A percentile compares a stretch with the other conserved stretches of the same genome.
phyloP scores from a whole-genome alignment of 2,113 vertebrate species.

The Neopipo cinnamomea region DNA sequence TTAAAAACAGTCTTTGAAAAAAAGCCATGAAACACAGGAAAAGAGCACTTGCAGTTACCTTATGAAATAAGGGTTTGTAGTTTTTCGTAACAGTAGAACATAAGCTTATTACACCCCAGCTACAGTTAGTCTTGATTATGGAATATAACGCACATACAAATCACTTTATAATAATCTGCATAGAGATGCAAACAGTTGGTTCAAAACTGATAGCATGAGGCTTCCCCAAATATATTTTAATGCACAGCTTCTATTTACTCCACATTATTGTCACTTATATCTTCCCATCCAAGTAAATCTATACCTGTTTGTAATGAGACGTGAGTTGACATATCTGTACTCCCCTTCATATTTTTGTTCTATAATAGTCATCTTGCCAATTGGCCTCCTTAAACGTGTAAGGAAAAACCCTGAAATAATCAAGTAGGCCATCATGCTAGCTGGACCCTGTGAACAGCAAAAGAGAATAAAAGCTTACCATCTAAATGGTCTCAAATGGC shows the following conservation, averaged over 20 bases:
- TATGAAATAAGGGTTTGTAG: background rate
- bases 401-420: constrained; percentile 93
- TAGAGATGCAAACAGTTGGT: background rate
- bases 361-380: constrained; percentile 92
- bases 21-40: background rate
- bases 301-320: constrained; percentile 97
- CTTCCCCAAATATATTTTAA: background rate
- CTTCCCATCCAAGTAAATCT: background rate
- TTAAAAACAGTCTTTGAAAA: background rate
- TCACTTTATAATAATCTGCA: background rate
- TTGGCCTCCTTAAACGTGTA: constrained; percentile 90
- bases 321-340: constrained; percentile 95
- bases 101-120: background rate
- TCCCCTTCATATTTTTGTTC: constrained; percentile 97
- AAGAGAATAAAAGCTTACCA: background rate
- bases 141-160: background rate
- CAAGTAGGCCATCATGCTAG: constrained; percentile 93
- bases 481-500: background rate
- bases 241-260: background rate
- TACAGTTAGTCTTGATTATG: background rate
- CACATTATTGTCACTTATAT: background rate
- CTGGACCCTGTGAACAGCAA: constrained; percentile 81
- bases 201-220: background rate
- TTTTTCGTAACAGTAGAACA: background rate
- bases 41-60: background rate